Evolutionary conservation across 2,888 invertebrate genomes (phyloP).

Genomic region (Nephrotoma flavescens): DNA sequence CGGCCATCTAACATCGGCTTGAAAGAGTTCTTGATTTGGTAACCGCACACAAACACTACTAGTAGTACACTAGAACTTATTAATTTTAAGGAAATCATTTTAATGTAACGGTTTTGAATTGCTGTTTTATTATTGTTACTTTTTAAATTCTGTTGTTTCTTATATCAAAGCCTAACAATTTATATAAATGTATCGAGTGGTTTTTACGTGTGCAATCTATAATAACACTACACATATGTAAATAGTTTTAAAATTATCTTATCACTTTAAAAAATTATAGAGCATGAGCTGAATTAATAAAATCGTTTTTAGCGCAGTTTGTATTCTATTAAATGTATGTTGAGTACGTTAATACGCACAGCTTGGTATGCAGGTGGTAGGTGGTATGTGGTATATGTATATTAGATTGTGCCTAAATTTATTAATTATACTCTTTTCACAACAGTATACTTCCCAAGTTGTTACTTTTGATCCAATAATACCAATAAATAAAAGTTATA

Average conservation of each 20-base stretch:
- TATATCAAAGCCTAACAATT: not conserved
- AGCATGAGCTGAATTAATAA: not conserved
- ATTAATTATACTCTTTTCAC: too few relatives aligned
- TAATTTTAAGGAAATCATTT: not conserved
- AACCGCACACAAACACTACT: not conserved
- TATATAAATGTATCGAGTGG: not conserved
- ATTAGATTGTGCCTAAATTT: not conserved
- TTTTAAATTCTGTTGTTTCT: not conserved
- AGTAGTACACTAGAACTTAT: not conserved
- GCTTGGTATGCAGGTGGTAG: not conserved
- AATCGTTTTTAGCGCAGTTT: not conserved
- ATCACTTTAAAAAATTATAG: not conserved
- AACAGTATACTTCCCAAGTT: too few relatives aligned
- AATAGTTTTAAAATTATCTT: not conserved
- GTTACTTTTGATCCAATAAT: too few relatives aligned
- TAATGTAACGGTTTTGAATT: not conserved
- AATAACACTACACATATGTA: not conserved
- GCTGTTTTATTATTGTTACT: not conserved
- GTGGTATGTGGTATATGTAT: not conserved
- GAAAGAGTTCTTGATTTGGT: not conserved
- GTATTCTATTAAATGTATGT: not conserved
- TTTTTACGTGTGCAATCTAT: not conserved
- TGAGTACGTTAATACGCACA: not conserved
- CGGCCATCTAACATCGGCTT: conserved; percentile 28
- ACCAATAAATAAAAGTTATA: conserved; percentile 9